Conservation (phyloP, 2,888 invertebrate species). For the Andrena fulva region DNA sequence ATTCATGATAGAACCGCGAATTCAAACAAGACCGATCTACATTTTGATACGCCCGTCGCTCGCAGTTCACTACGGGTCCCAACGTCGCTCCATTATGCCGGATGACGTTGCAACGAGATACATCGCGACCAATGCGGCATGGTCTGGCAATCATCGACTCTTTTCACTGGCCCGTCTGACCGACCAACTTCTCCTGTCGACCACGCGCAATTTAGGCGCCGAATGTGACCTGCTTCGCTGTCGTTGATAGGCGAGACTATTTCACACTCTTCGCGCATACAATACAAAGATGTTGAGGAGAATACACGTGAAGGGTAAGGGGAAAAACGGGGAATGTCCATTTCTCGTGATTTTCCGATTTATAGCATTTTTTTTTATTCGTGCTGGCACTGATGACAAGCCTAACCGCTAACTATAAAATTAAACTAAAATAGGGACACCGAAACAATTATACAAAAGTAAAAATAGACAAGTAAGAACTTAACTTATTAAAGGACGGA, state of each 20-base stretch:
- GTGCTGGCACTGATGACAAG: too few species aligned
- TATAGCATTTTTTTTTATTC: too few species aligned
- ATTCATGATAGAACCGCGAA: constrained; percentile 81
- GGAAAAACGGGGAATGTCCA: too few species aligned
- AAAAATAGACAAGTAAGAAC: too few species aligned
- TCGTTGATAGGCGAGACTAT: background rate
- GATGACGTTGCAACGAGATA: constrained; percentile 65
- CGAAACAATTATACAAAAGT: too few species aligned
- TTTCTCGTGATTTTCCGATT: too few species aligned
- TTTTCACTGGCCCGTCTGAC: constrained; percentile 49
- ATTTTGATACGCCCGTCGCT: constrained; percentile 77
- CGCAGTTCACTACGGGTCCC: constrained; percentile 64
- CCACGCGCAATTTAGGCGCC: background rate
- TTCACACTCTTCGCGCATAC: background rate
- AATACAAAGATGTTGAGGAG: too few species aligned
- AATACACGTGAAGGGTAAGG: too few species aligned
- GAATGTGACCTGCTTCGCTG: constrained; percentile 2
- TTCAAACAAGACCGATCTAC: constrained; percentile 78
- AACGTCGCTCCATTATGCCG: constrained; percentile 70
- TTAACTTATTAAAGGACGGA: too few species aligned
- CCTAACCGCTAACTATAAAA: too few species aligned
- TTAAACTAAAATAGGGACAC: too few species aligned
- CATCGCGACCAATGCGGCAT: constrained; percentile 62
- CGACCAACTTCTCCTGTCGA: constrained; percentile 20
- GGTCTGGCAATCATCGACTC: constrained; percentile 64